These are phyloP conservation scores for Aporophyla lueneburgensis DNA, from an alignment of 2,888 invertebrate genomes.

Conservation along the genomic window DNA sequence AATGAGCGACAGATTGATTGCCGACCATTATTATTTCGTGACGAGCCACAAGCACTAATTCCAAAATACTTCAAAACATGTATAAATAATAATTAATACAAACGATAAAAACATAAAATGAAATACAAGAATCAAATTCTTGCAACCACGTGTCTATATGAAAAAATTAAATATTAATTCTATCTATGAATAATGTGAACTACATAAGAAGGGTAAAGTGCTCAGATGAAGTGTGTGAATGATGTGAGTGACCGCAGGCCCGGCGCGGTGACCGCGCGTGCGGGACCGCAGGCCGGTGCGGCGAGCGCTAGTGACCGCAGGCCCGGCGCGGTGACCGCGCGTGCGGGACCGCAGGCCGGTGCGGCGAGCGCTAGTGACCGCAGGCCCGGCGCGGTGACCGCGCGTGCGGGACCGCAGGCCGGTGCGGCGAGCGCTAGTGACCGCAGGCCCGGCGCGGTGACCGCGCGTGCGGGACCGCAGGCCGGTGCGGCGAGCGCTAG, in stretches of 20 bases:
- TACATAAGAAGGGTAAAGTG: neutral
- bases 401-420: too few relatives aligned
- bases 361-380: conserved; percentile 22
- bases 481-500: too few relatives aligned
- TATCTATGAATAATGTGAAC: conserved; percentile 11
- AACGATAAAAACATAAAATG: conserved; percentile 31
- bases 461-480: too few relatives aligned
- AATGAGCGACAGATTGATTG: neutral
- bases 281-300: neutral
- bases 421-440: too few relatives aligned
- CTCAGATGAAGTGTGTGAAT: conserved; percentile 7
- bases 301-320: neutral
- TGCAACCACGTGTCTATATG: conserved; percentile 25
- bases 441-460: too few relatives aligned
- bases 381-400: too few relatives aligned
- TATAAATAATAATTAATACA: conserved; percentile 29
- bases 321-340: neutral
- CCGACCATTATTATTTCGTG: neutral
- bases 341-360: neutral
- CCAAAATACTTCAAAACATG: conserved; percentile 27
- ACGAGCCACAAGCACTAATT: conserved; percentile 11
- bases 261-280: neutral
- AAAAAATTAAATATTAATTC: conserved; percentile 34
- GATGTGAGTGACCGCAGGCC: neutral
- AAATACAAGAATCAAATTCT: conserved; percentile 43